Conservation (phyloP, 1,140 invertebrate species). For the Lamellibrachia luymesi region DNA sequence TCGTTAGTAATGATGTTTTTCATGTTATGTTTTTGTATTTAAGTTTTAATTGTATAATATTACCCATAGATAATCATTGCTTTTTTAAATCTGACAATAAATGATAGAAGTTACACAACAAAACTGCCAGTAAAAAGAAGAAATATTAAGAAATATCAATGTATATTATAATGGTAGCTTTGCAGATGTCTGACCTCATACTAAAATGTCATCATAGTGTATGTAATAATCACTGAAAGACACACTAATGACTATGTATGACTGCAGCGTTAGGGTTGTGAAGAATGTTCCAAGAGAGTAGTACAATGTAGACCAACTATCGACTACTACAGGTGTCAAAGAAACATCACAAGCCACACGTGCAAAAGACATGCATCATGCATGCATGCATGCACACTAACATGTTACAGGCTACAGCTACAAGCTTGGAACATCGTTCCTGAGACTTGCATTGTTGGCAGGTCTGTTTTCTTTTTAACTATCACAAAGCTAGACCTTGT, state of each 20-base stretch:
- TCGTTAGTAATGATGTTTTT: background rate
- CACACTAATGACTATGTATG: background rate
- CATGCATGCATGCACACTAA: background rate
- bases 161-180: background rate
- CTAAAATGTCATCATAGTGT: background rate
- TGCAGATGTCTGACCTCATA: background rate
- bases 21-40: too few species aligned
- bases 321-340: too few species aligned
- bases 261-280: background rate
- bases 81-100: background rate
- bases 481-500: background rate
- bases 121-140: too few species aligned
- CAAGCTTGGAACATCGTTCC: background rate
- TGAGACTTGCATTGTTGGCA: background rate
- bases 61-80: background rate
- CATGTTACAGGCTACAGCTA: background rate
- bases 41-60: background rate
- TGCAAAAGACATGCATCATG: background rate
- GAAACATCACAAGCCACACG: background rate
- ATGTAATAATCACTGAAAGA: background rate
- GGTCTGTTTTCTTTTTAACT: background rate
- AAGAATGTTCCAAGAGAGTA: background rate
- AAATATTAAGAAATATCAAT: background rate
- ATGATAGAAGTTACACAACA: background rate
- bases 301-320: background rate